Evolutionary conservation across 2,113 vertebrate genomes (phyloP).

Genomic region (Oceanites oceanicus): DNA sequence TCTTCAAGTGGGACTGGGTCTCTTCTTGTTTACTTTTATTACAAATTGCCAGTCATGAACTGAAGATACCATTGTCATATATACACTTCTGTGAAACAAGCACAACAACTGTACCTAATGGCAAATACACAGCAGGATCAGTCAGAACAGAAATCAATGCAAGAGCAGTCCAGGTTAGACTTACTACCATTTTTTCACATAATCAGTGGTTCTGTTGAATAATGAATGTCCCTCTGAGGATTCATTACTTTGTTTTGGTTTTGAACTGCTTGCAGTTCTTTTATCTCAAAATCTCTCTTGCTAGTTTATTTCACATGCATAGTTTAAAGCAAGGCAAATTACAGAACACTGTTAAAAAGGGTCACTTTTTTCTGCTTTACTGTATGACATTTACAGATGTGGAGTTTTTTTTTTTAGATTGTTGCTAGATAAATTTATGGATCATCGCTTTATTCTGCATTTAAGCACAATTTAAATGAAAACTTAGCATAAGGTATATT

Average conservation of each 20-base stretch:
- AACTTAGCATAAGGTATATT: not conserved
- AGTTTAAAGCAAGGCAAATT: not conserved
- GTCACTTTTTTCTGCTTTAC: not conserved
- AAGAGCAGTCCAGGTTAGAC: conserved; percentile 82
- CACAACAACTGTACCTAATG: conserved; percentile 82
- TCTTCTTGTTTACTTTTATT: not conserved
- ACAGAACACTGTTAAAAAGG: not conserved
- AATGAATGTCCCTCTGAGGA: not conserved
- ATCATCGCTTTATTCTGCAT: not conserved
- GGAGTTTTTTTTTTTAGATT: not conserved
- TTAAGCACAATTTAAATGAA: not conserved
- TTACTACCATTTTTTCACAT: not conserved
- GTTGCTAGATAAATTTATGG: not conserved
- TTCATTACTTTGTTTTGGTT: not conserved
- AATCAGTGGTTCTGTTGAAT: not conserved
- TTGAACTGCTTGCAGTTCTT: not conserved
- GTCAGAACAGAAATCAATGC: conserved; percentile 82
- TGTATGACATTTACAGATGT: not conserved
- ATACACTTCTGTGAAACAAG: conserved; percentile 83
- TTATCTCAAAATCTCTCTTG: not conserved
- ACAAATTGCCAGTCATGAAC: conserved; percentile 82
- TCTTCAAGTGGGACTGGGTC: not conserved
- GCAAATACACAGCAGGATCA: conserved; percentile 78
- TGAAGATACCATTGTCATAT: conserved; percentile 75
- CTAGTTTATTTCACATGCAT: not conserved